Evolutionary conservation across 1,140 invertebrate genomes (phyloP).

Genomic region (Himalopsyche phryganea): DNA sequence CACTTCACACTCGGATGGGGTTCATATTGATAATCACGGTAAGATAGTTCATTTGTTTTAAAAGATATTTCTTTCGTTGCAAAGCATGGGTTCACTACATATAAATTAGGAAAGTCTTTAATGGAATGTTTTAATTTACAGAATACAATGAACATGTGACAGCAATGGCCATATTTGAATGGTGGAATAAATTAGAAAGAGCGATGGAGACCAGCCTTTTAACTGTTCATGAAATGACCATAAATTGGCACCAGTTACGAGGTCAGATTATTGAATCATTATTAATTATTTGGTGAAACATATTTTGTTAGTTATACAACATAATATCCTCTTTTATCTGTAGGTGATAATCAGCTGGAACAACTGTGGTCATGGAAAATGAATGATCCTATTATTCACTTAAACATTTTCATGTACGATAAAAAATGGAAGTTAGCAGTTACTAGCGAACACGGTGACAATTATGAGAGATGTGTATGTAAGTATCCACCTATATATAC

Average conservation of each 20-base stretch:
- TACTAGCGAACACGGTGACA: conserved; percentile 11
- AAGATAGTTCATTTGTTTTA: neutral
- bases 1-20: conserved; percentile 10
- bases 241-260: conserved; percentile 22
- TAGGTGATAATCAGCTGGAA: conserved; percentile 25
- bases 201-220: conserved; percentile 16
- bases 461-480: conserved; percentile 14
- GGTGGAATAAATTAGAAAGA: conserved; percentile 22
- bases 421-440: conserved; percentile 27
- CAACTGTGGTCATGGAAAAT: conserved; percentile 24
- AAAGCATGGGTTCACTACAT: neutral
- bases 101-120: neutral
- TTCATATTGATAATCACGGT: conserved; percentile 22
- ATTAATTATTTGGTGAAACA: conserved; percentile 2
- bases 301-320: too few species aligned
- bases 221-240: conserved; percentile 12
- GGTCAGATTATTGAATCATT: conserved; percentile 9
- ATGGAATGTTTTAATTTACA: too few species aligned
- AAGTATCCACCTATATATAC: conserved; percentile 9
- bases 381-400: conserved; percentile 8
- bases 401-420: conserved; percentile 14
- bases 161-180: conserved; percentile 23
- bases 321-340: conserved; percentile 6
- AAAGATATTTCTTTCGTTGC: neutral
- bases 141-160: conserved; percentile 17